phyloP scores from a whole-genome alignment of 2,888 invertebrate species.

The Eledone cirrhosa region DNA sequence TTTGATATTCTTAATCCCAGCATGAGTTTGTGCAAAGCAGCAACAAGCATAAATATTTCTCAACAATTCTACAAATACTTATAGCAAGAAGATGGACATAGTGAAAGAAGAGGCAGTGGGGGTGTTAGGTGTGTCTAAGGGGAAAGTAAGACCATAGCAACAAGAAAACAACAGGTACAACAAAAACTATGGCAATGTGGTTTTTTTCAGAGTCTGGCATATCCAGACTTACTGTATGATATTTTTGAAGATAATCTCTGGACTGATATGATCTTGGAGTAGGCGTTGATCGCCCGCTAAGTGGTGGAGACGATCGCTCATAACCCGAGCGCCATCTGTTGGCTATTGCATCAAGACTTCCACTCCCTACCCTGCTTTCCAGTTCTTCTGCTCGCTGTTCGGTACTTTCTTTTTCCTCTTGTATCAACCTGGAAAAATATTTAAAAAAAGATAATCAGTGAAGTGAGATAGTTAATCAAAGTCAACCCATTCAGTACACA shows the following conservation, averaged over 20 bases:
- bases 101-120: too few species aligned
- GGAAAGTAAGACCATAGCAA: too few species aligned
- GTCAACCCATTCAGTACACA: too few species aligned
- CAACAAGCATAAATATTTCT: too few species aligned
- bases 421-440: conserved; percentile 70
- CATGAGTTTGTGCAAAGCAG: too few species aligned
- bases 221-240: conserved; percentile 85
- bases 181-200: conserved; percentile 24
- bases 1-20: too few species aligned
- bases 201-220: conserved; percentile 29
- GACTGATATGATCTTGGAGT: conserved; percentile 61
- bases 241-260: conserved; percentile 79
- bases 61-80: too few species aligned
- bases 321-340: conserved; percentile 79
- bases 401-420: conserved; percentile 87
- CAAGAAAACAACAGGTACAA: conserved; percentile 17
- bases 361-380: conserved; percentile 85
- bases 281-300: conserved; percentile 89
- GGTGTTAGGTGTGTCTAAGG: too few species aligned
- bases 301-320: conserved; percentile 74
- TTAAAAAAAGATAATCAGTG: not conserved
- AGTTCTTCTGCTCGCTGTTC: conserved; percentile 97
- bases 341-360: conserved; percentile 81
- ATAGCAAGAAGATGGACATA: too few species aligned
- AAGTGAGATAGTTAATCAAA: not conserved